Evolutionary conservation across 2,797 vertebrate genomes (phyloP).

Genomic region (Parotocinclus haroldoi): DNA sequence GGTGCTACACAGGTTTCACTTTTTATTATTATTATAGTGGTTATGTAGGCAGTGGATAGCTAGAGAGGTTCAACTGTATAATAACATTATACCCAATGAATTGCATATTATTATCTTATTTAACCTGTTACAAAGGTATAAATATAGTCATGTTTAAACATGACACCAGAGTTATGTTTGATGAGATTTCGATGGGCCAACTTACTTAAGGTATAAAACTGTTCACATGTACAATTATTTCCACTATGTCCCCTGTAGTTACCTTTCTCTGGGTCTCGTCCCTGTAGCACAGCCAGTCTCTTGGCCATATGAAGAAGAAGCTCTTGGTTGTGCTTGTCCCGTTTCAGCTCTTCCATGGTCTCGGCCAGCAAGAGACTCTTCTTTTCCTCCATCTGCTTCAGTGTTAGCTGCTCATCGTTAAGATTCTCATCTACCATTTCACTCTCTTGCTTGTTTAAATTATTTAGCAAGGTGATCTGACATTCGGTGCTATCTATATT

Average conservation of each 20-base stretch:
- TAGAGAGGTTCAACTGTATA: too few species aligned
- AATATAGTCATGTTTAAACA: background rate
- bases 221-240: too few species aligned
- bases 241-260: background rate
- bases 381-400: constrained; percentile 77
- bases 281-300: constrained; percentile 82
- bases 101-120: too few species aligned
- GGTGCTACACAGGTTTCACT: too few species aligned
- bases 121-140: too few species aligned
- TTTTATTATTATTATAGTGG: too few species aligned
- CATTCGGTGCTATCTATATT: constrained; percentile 31
- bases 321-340: constrained; percentile 79
- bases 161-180: background rate
- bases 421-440: constrained; percentile 63
- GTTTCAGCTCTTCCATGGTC: constrained; percentile 79
- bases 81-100: too few species aligned
- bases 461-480: constrained; percentile 69
- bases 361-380: constrained; percentile 81
- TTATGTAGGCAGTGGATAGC: too few species aligned
- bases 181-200: background rate
- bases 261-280: constrained; percentile 88
- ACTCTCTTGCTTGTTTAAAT: constrained; percentile 76
- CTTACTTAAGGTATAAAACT: too few species aligned
- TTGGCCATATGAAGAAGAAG: constrained; percentile 82
- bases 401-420: constrained; percentile 60